phyloP scores from a whole-genome alignment of 2,888 invertebrate species.

The Caenorhabditis angaria region DNA sequence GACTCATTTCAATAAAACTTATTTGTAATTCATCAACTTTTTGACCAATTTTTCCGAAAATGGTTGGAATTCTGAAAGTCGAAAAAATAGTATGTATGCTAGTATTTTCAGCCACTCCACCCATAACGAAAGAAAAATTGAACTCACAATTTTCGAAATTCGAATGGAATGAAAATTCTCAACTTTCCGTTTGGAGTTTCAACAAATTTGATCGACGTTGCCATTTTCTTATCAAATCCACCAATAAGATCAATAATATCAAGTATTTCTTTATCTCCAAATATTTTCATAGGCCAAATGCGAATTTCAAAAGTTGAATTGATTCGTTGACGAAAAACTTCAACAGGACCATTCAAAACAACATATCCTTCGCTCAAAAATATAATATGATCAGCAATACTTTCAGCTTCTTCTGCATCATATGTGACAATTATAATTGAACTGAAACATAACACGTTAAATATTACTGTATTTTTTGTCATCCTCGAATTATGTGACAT shows the following conservation, averaged over 20 bases:
- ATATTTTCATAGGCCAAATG: neutral
- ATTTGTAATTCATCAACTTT: neutral
- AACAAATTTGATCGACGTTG: neutral
- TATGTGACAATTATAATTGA: neutral
- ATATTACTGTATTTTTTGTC: too few relatives aligned
- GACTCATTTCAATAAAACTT: neutral
- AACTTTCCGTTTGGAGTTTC: neutral
- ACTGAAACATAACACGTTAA: too few relatives aligned
- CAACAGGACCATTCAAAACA: neutral
- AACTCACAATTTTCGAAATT: neutral
- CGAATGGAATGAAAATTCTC: neutral
- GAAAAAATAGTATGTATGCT: too few relatives aligned
- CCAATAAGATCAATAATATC: neutral
- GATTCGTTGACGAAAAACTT: neutral
- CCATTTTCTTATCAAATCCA: neutral
- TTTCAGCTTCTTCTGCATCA: conserved; percentile 1
- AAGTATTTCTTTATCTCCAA: neutral
- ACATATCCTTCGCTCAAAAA: neutral
- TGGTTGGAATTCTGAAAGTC: neutral
- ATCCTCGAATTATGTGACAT: too few relatives aligned
- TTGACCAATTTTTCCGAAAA: neutral
- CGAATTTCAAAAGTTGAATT: neutral
- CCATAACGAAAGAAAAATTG: too few relatives aligned
- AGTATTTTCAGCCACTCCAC: too few relatives aligned
- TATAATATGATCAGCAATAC: neutral